These are phyloP conservation scores for Tichodroma muraria DNA, from an alignment of 2,113 vertebrate genomes.

Conservation along the genomic window DNA sequence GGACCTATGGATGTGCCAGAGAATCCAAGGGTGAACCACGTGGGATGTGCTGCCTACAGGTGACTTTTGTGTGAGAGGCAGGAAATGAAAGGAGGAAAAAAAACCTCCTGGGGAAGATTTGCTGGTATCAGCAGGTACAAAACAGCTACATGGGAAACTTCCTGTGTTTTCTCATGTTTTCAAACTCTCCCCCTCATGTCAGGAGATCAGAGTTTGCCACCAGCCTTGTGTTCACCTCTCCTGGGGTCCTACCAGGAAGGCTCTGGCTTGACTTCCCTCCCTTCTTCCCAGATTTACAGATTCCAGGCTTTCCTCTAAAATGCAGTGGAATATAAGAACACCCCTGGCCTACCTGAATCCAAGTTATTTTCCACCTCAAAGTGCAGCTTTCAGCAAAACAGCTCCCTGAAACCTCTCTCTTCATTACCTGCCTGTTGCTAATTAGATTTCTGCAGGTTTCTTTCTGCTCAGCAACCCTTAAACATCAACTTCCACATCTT, in stretches of 20 bases:
- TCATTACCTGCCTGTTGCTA: not conserved
- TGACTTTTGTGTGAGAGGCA: not conserved
- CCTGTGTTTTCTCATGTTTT: not conserved
- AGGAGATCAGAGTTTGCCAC: not conserved
- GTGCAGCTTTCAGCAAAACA: not conserved
- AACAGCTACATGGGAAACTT: not conserved
- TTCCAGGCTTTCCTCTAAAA: not conserved
- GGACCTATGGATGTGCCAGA: not conserved
- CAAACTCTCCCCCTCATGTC: not conserved
- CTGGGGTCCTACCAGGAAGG: not conserved
- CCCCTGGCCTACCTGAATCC: not conserved
- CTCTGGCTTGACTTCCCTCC: not conserved
- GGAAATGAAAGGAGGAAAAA: not conserved
- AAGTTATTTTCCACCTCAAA: not conserved
- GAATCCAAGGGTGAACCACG: not conserved
- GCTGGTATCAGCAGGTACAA: not conserved
- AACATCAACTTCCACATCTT: not conserved
- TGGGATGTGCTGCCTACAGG: not conserved
- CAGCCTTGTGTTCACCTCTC: not conserved
- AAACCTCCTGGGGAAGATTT: not conserved
- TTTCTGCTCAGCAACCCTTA: conserved; percentile 14
- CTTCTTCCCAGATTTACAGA: not conserved
- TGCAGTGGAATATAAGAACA: not conserved
- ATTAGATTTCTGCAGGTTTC: not conserved
- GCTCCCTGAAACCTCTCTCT: not conserved